Conservation (phyloP, 2,797 vertebrate genomes). For the Macropodus opercularis region DNA sequence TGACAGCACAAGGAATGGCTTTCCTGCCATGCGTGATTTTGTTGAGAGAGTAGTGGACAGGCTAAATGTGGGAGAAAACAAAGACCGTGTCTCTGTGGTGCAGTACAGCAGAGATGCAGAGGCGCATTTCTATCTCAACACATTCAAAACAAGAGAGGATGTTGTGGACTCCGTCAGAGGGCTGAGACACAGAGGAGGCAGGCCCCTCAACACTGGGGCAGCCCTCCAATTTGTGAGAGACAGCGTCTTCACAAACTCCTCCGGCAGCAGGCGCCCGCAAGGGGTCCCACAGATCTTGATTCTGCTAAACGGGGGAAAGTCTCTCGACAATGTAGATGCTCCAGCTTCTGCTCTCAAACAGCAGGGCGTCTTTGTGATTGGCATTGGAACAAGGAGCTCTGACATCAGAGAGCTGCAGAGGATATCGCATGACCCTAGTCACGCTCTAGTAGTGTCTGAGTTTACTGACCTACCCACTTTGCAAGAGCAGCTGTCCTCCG, state of each 20-base stretch:
- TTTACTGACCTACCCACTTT: background rate
- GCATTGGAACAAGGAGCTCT: slow-evolving; percentile 64
- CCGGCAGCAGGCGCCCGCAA: slow-evolving; percentile 57
- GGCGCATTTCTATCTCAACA: no score
- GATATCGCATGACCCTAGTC: slow-evolving; percentile 41
- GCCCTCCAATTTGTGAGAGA: slow-evolving; percentile 54
- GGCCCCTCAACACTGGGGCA: slow-evolving; percentile 62
- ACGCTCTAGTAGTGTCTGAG: slow-evolving; percentile 26
- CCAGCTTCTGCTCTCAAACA: slow-evolving; percentile 44
- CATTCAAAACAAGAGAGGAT: slow-evolving; percentile 42
- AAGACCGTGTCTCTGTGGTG: slow-evolving; percentile 38
- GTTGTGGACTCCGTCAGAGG: slow-evolving; percentile 45
- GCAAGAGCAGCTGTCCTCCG: slow-evolving; percentile 26
- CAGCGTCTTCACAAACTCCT: slow-evolving; percentile 21
- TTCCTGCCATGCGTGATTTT: no score
- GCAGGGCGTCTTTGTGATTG: slow-evolving; percentile 27
- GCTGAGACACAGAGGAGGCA: slow-evolving; percentile 52
- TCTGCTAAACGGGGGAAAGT: slow-evolving; percentile 56
- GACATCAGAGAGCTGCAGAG: slow-evolving; percentile 35
- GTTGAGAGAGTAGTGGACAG: background rate
- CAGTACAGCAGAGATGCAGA: slow-evolving; percentile 5
- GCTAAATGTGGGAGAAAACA: slow-evolving; percentile 31
- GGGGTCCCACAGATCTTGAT: slow-evolving; percentile 59
- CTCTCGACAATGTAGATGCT: slow-evolving; percentile 34
- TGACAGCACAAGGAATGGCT: slow-evolving; percentile 79